Percentiles rank a stretch among this genome's conserved stretches.
Conservation (phyloP, 2,797 vertebrate species). For the Meda fulgida region DNA sequence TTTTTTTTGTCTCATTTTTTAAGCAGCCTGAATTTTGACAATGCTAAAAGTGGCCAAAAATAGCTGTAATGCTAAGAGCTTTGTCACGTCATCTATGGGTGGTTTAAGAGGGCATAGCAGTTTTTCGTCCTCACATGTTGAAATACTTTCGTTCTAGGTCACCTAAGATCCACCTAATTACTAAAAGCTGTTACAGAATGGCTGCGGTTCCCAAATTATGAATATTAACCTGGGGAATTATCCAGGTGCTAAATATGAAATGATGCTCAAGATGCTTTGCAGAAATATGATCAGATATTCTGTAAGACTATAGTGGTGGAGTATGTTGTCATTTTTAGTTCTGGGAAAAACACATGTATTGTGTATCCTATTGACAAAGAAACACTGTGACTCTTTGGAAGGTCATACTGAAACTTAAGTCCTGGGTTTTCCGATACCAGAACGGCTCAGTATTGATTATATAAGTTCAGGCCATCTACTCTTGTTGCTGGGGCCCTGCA, state of each 20-base stretch:
- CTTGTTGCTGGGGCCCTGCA: not conserved
- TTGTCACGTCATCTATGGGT: not conserved
- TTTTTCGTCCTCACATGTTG: not conserved
- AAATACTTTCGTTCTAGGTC: constrained; percentile 38
- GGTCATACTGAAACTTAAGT: constrained; percentile 38
- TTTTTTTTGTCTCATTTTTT: not conserved
- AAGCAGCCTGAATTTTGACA: constrained; percentile 2
- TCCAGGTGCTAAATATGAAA: constrained; percentile 19
- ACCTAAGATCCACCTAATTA: constrained; percentile 42
- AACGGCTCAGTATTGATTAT: constrained; percentile 32
- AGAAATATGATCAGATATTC: constrained; percentile 13
- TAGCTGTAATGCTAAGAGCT: not conserved
- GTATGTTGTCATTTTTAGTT: constrained; percentile 9
- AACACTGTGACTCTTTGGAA: constrained; percentile 2
- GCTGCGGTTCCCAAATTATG: not conserved
- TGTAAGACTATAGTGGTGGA: constrained; percentile 2
- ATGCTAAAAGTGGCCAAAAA: not conserved
- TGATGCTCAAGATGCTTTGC: not conserved
- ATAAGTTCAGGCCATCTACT: not conserved
- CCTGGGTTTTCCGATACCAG: not conserved
- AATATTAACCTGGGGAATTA: constrained; percentile 13
- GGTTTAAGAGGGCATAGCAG: constrained; percentile 10
- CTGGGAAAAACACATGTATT: not conserved
- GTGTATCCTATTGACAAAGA: constrained; percentile 11
- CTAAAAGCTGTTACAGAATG: constrained; percentile 32